phyloP scores from a whole-genome alignment of 2,113 vertebrate genomes.

The Catagonus wagneri region DNA sequence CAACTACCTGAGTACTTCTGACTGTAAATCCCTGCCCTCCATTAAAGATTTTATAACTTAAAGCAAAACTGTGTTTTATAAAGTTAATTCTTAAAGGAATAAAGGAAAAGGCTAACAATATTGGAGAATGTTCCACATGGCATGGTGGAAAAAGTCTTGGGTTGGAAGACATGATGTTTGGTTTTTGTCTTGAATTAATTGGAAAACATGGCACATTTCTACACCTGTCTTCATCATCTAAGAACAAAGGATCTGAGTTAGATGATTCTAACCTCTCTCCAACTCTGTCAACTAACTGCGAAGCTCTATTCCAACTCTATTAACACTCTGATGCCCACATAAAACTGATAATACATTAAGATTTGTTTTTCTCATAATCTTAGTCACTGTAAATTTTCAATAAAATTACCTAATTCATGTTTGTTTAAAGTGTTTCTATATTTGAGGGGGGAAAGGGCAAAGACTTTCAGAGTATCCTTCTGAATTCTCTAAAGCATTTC shows the following conservation, averaged over 20 bases:
- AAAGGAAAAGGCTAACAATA: neutral
- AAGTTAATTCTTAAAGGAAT: neutral
- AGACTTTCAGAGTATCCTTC: neutral
- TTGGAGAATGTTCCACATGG: neutral
- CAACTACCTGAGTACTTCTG: neutral
- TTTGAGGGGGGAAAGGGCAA: neutral
- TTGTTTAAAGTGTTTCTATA: neutral
- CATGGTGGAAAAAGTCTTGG: neutral
- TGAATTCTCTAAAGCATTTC: neutral
- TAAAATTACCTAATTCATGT: neutral
- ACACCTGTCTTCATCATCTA: neutral
- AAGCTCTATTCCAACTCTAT: no score
- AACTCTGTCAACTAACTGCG: neutral
- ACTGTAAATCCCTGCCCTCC: neutral
- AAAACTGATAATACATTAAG: neutral
- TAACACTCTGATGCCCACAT: neutral
- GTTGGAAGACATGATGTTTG: neutral
- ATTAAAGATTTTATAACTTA: neutral
- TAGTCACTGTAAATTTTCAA: constrained; percentile 11
- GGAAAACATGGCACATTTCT: neutral
- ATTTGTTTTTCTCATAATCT: neutral
- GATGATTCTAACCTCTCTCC: neutral
- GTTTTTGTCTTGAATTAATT: neutral
- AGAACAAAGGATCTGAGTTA: neutral
- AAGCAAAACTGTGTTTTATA: neutral